Evolutionary conservation across 1,140 invertebrate species (phyloP), one percentile per base, ranked within the genome.

Genomic region (Hydropsyche tenuis): DNA sequence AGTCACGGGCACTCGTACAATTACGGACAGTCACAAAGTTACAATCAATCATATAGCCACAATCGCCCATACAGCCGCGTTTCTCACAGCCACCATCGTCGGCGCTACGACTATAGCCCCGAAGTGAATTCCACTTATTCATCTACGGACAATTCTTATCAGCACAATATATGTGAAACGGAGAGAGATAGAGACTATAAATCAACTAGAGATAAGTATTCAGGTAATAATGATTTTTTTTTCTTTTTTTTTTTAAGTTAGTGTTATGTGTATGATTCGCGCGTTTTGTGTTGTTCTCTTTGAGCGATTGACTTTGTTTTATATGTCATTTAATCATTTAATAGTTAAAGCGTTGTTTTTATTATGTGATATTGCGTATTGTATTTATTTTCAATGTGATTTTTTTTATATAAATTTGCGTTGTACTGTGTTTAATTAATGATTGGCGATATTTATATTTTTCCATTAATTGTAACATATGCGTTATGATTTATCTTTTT

Each of bases 141-240:
- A 64, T 79, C 81, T 79, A 89, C 91, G 81, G 93, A 93, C 86
- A 86, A 86, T 82, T 89, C 92, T 85, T 92, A 93, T 87, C 83
- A 93, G 83, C 90, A 93, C 80, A 91, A 92, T 86, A 87, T 89
- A 84, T 88, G 90, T 77, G 90, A 94, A 86, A 93, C 94, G 89
- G 93, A 95, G 90, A 93, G 93, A 90, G 94, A 94, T 88, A 91
- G 90, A 93, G 91, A 94, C 88, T 94, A 93, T 84, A 94, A 93
- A 87, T 88, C 89, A 85, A 90, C 89, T 86, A 92, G 92, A 85
- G 93, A 93, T 87, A 94, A 94, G 89, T 92, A 92, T 91, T 88
- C 90, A 82, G 89, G 90, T 91, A 86, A 84, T 77, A 80, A 72
- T 75, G 30, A 60, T 14, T 20, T 63, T 48, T 16, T 14, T 7